Evolutionary conservation across 2,888 invertebrate species (phyloP), one percentile per base, ranked within the genome.

Genomic region (Sericinus montela): DNA sequence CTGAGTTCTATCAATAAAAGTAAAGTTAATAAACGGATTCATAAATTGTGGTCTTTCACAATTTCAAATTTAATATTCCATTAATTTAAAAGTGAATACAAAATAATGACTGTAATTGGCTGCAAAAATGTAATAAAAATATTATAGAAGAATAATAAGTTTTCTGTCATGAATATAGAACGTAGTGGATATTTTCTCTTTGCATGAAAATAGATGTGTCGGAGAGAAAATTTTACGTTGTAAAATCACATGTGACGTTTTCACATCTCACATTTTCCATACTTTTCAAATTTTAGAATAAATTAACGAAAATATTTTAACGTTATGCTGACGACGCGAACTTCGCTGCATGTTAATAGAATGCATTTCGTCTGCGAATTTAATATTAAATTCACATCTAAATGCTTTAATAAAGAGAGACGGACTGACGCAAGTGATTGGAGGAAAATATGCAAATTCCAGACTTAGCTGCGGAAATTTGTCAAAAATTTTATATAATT

Each of bases 381-480:
- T 34, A 38, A 43, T 38, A 25, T 38, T 39, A 13, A 11, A 1
- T 8, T 48, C 15, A n/a, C 30, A 32, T 43, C 43, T 3, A 38
- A 38, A 37, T 44, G 9, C 15, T 30, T 16, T 44, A 40, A 44
- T 44, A 39, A 44, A 35, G 38, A 49, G 15, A 32, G 48, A 44
- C 39, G 28, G 28, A n/a, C 28, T 39, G 25, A 29, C 34, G 7
- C 14, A 13, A 38, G 25, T 13, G 11, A 30, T 28, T 35, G 43
- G 8, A 44, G 13, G 11, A 29, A 39, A 39, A 11, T 29, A n/a
- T 49, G 1, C 11, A 11, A 30, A 30, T 30, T 11, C 9, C 28
- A 44, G 14, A 39, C 14, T 34, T 34, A 5, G 15, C 19, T 28
- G 23, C 34, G 38, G 39, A 44, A 13, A 35, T 9, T 15, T 10